Evolutionary conservation across 2,113 vertebrate species (phyloP), one percentile per base, ranked within the genome.

Genomic region (Argyrosomus japonicus): DNA sequence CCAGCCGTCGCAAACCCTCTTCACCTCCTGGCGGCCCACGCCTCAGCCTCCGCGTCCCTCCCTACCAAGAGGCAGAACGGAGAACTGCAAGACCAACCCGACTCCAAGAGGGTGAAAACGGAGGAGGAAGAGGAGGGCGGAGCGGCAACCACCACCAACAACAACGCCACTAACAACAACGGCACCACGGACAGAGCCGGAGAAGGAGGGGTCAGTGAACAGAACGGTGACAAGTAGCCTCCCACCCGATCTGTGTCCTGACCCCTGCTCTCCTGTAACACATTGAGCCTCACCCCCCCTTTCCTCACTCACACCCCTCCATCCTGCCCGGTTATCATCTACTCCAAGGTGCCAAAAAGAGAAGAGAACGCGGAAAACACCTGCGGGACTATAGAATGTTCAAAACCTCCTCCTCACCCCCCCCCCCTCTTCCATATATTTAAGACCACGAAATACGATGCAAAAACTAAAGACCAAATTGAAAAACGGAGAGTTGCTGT

Each of bases 21-120:
- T 73, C 98, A 99, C 81, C 96, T 99, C 94, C 88, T 99, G 84
- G 98, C 98, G 0, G 96, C 97, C 29, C 98, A 99, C 2, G 98
- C 98, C 0, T 99, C 98, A 0, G 98, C 97, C 0, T 99, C 98
- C 0, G 98, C 98, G 0, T 99, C 96, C 58, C 97, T 99, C 25
- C 98, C 97, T n/a, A 99, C 97, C 10, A 99, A 99, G 93, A 96
- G 98, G 62, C 97, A 97, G 91, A 97, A 97, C 0, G 97, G 98
- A 45, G 96, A 96, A 82, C 96, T 95, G 88, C 58, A 90, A 0
- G 96, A 98, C 71, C 96, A 95, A 75, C 95, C 94, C 0, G 97
- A 96, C 60, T 92, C 96, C 14, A 99, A 99, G 95, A 95, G 96
- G n/a, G 82, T 93, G 85, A 99, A 97, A 93, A 95, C 90, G 0